A percentile compares a stretch with the other conserved stretches of the same genome.
Conservation (phyloP, 2,113 vertebrate genomes). For the Oryctolagus cuniculus region DNA sequence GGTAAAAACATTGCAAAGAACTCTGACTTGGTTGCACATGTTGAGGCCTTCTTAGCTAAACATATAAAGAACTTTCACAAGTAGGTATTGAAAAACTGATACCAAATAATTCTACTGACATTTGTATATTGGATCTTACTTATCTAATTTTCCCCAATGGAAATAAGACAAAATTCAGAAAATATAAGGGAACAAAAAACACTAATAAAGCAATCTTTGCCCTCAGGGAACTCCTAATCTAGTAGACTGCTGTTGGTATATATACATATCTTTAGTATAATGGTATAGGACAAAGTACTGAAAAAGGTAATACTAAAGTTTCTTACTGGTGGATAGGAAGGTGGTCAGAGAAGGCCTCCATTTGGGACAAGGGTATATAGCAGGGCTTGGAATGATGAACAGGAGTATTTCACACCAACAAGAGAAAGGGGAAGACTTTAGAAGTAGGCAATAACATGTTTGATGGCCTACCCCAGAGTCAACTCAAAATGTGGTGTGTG, state of each 20-base stretch:
- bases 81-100: background rate
- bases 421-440: slow-evolving; percentile 9
- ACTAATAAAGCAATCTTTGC: slow-evolving; percentile 44
- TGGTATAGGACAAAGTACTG: slow-evolving; percentile 22
- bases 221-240: background rate
- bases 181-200: background rate
- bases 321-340: slow-evolving; percentile 23
- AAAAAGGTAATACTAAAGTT: slow-evolving; percentile 17
- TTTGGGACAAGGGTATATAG: background rate
- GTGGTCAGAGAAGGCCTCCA: slow-evolving; percentile 20
- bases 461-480: background rate
- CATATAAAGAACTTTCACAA: slow-evolving; percentile 7
- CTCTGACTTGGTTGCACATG: slow-evolving; percentile 31
- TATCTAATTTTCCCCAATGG: background rate
- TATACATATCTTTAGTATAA: slow-evolving; percentile 32
- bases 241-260: background rate
- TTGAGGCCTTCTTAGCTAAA: background rate
- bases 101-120: slow-evolving; percentile 18
- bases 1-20: slow-evolving; percentile 46
- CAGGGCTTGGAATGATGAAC: background rate
- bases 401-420: background rate
- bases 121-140: slow-evolving; percentile 21
- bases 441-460: background rate
- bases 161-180: slow-evolving; percentile 26
- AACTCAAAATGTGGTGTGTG: background rate